Percentiles rank a stretch among this genome's conserved stretches.
phyloP scores from a whole-genome alignment of 1,140 invertebrate species.

The Drosophila pectinifera region DNA sequence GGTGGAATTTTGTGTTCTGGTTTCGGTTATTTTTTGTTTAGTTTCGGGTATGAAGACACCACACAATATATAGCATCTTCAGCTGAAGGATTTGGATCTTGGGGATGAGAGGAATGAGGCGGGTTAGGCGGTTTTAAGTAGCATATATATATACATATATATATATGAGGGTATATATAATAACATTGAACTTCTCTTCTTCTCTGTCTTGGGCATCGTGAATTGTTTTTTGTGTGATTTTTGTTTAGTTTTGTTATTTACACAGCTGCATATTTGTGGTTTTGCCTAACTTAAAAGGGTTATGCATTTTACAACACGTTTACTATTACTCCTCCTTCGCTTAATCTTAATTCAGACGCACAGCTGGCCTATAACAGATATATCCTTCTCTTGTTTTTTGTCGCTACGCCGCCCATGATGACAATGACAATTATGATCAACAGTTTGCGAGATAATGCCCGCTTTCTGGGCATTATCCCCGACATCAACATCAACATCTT shows the following conservation, averaged over 20 bases:
- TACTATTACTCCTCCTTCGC: slow-evolving; percentile 12
- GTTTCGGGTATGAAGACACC: slow-evolving; percentile 11
- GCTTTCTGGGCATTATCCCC: not conserved
- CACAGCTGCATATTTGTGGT: slow-evolving; percentile 43
- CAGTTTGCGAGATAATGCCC: slow-evolving; percentile 11
- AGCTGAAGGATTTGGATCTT: slow-evolving; percentile 17
- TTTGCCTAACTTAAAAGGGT: slow-evolving; percentile 24
- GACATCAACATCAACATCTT: slow-evolving; percentile 1
- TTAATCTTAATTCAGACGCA: slow-evolving; percentile 33
- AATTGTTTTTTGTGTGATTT: slow-evolving; percentile 11
- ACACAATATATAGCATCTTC: slow-evolving; percentile 10
- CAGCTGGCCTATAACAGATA: slow-evolving; percentile 42
- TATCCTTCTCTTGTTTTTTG: slow-evolving; percentile 3
- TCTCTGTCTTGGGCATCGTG: not conserved
- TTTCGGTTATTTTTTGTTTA: not conserved
- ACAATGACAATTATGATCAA: slow-evolving; percentile 28
- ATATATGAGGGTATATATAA: slow-evolving; percentile 8
- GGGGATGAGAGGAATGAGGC: slow-evolving; percentile 32
- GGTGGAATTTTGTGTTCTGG: slow-evolving; percentile 28
- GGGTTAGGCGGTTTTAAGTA: slow-evolving; percentile 17
- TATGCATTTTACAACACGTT: slow-evolving; percentile 34
- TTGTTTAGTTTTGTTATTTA: slow-evolving; percentile 37
- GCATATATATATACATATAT: slow-evolving; percentile 25
- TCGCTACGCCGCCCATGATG: slow-evolving; percentile 10
- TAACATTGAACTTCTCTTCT: slow-evolving; percentile 15